phyloP scores from a whole-genome alignment of 2,888 invertebrate genomes.

The Dioctria rufipes region DNA sequence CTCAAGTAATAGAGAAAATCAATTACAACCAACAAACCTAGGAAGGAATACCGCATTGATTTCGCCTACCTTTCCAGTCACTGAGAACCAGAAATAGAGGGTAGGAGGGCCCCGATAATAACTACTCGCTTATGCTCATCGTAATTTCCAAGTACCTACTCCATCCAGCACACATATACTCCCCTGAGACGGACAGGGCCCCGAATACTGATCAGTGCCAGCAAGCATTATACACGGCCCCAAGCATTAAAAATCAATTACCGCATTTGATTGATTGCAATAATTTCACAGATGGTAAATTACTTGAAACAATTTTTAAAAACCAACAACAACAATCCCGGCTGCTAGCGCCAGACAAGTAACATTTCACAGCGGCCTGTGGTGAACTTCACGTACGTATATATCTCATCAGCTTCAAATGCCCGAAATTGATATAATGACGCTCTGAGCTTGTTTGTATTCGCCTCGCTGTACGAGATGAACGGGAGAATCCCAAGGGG shows the following conservation, averaged over 20 bases:
- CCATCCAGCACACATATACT: not conserved
- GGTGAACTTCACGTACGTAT: conserved; percentile 12
- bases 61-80: not conserved
- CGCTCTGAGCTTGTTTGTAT: conserved; percentile 13
- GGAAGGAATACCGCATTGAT: not conserved
- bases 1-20: conserved; percentile 45
- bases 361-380: conserved; percentile 10
- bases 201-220: not conserved
- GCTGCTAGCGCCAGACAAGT: conserved; percentile 36
- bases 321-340: conserved; percentile 36
- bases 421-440: conserved; percentile 52
- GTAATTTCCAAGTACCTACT: conserved; percentile 49
- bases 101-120: conserved; percentile 8
- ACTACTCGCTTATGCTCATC: conserved; percentile 38
- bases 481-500: conserved; percentile 15
- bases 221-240: conserved; percentile 34
- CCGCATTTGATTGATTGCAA: conserved; percentile 62
- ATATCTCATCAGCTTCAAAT: conserved; percentile 28
- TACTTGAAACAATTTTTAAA: conserved; percentile 52
- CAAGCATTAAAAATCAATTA: conserved; percentile 62
- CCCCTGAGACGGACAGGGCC: conserved; percentile 14
- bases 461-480: not conserved
- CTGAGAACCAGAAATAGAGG: not conserved
- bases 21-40: conserved; percentile 15
- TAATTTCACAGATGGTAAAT: conserved; percentile 60